Conservation (phyloP, 1,140 invertebrate genomes). For the Plectrocnemia conspersa region DNA sequence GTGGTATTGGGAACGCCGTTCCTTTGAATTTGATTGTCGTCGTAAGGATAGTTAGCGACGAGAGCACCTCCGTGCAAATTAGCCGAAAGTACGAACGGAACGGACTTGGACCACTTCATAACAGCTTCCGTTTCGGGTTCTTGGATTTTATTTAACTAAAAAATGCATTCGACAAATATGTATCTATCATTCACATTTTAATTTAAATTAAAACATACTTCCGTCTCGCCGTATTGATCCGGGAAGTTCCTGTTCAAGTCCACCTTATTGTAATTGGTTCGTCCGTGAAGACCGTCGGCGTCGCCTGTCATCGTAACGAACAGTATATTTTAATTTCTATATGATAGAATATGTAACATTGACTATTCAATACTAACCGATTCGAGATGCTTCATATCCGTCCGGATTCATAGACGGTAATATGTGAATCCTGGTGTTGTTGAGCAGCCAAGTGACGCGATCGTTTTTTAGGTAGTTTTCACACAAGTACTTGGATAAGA, state of each 20-base stretch:
- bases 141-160: conserved; percentile 57
- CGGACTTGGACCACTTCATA: conserved; percentile 82
- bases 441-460: conserved; percentile 70
- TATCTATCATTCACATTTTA: too few relatives aligned
- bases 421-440: conserved; percentile 83
- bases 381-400: conserved; percentile 77
- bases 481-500: conserved; percentile 82
- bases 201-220: conserved; percentile 49
- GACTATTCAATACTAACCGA: conserved; percentile 47
- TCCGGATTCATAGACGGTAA: conserved; percentile 98
- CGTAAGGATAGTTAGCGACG: conserved; percentile 92
- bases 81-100: conserved; percentile 93
- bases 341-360: conserved; percentile 3
- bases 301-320: conserved; percentile 55
- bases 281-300: conserved; percentile 59
- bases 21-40: conserved; percentile 57
- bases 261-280: conserved; percentile 75
- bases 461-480: conserved; percentile 74
- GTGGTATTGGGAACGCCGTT: conserved; percentile 53
- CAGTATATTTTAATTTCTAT: conserved; percentile 5
- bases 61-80: conserved; percentile 93
- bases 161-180: conserved; percentile 27
- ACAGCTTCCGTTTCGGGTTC: conserved; percentile 87
- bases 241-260: conserved; percentile 98
- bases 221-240: conserved; percentile 70